phyloP scores from a whole-genome alignment of 2,797 vertebrate genomes.

The Australoheros facetus region DNA sequence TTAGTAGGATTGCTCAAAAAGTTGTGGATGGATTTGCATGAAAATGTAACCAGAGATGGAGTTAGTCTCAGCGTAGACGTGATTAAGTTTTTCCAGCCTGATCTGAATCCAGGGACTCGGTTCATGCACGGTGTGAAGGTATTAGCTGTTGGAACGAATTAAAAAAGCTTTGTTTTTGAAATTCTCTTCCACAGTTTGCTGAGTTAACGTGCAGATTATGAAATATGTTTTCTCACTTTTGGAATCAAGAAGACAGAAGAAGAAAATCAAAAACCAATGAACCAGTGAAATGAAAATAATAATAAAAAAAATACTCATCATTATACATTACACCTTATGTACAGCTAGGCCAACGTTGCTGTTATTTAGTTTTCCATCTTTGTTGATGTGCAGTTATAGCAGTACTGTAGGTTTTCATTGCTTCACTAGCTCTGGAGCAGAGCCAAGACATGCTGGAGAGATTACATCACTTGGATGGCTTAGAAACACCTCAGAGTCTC shows the following conservation, averaged over 20 bases:
- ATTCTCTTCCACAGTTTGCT: not conserved
- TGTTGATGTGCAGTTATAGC: not conserved
- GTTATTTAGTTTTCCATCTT: not conserved
- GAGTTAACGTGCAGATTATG: not conserved
- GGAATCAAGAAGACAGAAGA: too few relatives aligned
- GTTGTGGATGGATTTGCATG: not conserved
- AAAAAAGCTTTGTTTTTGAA: not conserved
- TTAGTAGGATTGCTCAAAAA: not conserved
- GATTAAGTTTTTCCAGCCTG: not conserved
- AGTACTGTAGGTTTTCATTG: not conserved
- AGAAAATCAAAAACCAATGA: too few relatives aligned
- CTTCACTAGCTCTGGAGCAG: too few relatives aligned
- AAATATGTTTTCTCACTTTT: not conserved
- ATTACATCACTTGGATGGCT: too few relatives aligned
- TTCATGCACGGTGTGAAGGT: not conserved
- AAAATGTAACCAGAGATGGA: not conserved
- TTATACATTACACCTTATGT: not conserved
- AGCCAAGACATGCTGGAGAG: too few relatives aligned
- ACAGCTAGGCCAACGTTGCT: not conserved
- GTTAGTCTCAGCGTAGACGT: not conserved
- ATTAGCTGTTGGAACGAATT: not conserved
- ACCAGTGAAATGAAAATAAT: too few relatives aligned
- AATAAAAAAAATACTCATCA: too few relatives aligned
- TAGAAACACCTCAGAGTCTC: too few relatives aligned
- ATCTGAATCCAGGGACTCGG: not conserved